phyloP scores from a whole-genome alignment of 2,113 vertebrate genomes.

The Sorex araneus region DNA sequence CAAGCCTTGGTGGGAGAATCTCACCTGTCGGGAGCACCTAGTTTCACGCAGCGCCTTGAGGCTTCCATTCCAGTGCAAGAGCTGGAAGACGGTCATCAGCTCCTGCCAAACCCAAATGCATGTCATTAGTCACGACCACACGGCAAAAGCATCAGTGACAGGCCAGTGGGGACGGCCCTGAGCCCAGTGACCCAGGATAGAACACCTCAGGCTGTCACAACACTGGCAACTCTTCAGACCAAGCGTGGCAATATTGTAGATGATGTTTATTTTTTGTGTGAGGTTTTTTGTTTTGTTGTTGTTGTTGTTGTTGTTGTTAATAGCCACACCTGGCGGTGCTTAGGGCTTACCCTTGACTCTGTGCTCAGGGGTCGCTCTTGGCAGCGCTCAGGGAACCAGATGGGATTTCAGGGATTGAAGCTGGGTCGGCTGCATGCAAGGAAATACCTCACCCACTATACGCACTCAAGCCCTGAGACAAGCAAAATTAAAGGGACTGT shows the following conservation, averaged over 20 bases:
- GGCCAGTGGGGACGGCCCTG: background rate
- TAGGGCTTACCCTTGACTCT: too few relatives aligned
- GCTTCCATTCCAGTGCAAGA: constrained; percentile 94
- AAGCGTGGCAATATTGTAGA: too few relatives aligned
- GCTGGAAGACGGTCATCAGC: constrained; percentile 94
- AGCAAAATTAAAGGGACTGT: background rate
- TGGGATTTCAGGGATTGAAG: too few relatives aligned
- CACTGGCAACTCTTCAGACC: background rate
- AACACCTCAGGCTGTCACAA: background rate
- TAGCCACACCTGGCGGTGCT: too few relatives aligned
- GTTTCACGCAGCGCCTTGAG: constrained; percentile 92
- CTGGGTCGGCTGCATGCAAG: too few relatives aligned
- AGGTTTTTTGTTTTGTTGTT: background rate
- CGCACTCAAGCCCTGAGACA: background rate
- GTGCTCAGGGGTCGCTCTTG: too few relatives aligned
- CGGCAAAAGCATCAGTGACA: background rate
- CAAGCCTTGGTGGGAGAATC: background rate
- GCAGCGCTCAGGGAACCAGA: too few relatives aligned
- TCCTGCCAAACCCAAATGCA: constrained; percentile 87
- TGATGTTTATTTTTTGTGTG: too few relatives aligned
- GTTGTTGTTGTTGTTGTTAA: too few relatives aligned
- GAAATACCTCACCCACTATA: too few relatives aligned
- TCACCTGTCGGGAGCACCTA: constrained; percentile 93
- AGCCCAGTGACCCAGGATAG: background rate
- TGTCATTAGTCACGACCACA: constrained; percentile 8